Evolutionary conservation across 2,113 vertebrate species (phyloP), one percentile per base, ranked within the genome.

Genomic region (Anolis sagrei): DNA sequence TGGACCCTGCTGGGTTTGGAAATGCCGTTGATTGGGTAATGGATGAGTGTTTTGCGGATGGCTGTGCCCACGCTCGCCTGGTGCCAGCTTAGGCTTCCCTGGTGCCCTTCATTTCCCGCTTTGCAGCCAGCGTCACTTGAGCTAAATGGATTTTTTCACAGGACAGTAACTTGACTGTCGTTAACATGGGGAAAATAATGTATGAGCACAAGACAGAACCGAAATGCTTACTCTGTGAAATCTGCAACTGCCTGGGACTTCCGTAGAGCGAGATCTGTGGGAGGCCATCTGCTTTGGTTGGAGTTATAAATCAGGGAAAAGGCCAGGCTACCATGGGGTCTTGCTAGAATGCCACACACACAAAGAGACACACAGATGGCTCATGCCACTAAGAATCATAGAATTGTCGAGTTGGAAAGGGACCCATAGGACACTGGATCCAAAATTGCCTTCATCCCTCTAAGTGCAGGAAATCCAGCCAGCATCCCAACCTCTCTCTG

Each of bases 131-230:
- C 10, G 0, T 90, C 85, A 61, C 36, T n/a, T 87, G 61, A 58
- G 89, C 93, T 92, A 91, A 93, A 80, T 94, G 95, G 94, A 49
- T 94, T 94, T 95, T 91, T 95, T 95, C 95, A 81, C 79, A 27
- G 93, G 93, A 86, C 88, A 64, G 84, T 89, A 82, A 74, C 89
- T 82, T 68, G 69, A 58, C 51, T 70, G 77, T 91, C 85, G 82
- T 95, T 93, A 93, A 89, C 87, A 4, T 2, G 1, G 78, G 86
- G 91, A 39, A 90, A 91, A 92, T 91, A 66, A 76, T 2, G 23
- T 64, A 90, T 39, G 91, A 90, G 92, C 86, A 48, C 25, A 70
- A 90, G 0, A 1, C 23, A 19, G 4, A 86, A 93, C 77, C 79
- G 79, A 86, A 93, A 84, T 8, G 86, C 81, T 91, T 77, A 16